Evolutionary conservation across 2,888 invertebrate genomes (phyloP).

Genomic region (Cremastinae sp.): DNA sequence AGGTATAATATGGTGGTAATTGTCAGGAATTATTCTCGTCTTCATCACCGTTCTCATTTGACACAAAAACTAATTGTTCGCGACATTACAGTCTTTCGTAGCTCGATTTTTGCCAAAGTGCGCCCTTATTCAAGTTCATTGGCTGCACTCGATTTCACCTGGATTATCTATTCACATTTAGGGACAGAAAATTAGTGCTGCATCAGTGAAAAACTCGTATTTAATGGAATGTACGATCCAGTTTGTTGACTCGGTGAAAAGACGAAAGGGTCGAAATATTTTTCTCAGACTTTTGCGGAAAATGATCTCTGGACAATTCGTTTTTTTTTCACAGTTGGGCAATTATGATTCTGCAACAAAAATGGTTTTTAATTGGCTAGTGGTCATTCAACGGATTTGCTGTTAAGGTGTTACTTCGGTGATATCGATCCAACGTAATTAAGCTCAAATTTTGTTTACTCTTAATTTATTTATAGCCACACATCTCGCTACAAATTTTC

Average conservation of each 20-base stretch:
- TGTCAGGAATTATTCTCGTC: constrained; percentile 35
- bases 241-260: not conserved
- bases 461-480: too few species aligned
- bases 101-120: constrained; percentile 27
- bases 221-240: constrained; percentile 2
- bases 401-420: too few species aligned
- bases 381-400: too few species aligned
- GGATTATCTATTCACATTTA: not conserved
- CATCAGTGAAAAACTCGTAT: constrained; percentile 29
- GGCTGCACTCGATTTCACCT: not conserved
- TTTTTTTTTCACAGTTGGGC: too few species aligned
- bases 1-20: constrained; percentile 45
- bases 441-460: too few species aligned
- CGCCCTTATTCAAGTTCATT: not conserved
- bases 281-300: too few species aligned
- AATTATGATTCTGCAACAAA: too few species aligned
- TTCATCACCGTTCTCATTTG: constrained; percentile 18
- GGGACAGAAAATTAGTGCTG: constrained; percentile 34
- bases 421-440: too few species aligned
- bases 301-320: too few species aligned
- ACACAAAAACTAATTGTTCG: constrained; percentile 15
- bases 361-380: too few species aligned
- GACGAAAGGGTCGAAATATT: too few species aligned
- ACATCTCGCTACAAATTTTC: too few species aligned
- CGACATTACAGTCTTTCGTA: constrained; percentile 51